Base-by-base conservation (phyloP, 2,113 vertebrate genomes). In the Rynchops niger region DNA sequence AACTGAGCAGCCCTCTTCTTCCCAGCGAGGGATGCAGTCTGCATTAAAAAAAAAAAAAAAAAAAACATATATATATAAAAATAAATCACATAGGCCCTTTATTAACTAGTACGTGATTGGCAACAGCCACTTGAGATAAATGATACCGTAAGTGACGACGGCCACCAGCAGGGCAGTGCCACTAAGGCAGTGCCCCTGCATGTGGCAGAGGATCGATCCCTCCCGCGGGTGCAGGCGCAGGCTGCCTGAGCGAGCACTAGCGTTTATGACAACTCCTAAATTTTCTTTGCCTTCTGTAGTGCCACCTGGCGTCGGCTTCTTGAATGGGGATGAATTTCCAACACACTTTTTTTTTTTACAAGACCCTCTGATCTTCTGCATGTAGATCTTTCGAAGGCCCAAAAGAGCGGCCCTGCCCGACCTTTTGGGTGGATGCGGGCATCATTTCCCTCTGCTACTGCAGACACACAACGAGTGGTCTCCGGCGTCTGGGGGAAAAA, bases 301-400 rank as follows among this genome's bases (percentile, higher is more conserved):
- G 97, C 93, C 97, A 96, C 71, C 97, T 96, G 94, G 89, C 50
- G 97, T 70, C 63, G 4, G 40, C 16, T 25, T 21, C 58, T 38
- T 11, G 65, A 56, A 47, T 2, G 20, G 49, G 27, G 21, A 12
- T 1, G 55, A 17, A 12, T 0, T 4, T 38, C 43, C 34, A 49
- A 42, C 18, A 42, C 18, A 0, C 14, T 3, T 1, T 22, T 8
- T 26, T 22, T 0, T 8, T 26, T 22, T 0, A 7, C 43, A 8
- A 4, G 12, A 34, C 2, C 2, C 26, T 38, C 53, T 7, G 4
- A 11, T 5, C 34, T 47, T 47, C 6, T 1, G 13, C 29, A 5
- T 2, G 20, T 22, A 11, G 19, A 14, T 55, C 45, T 82, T 56
- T 14, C 6, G 50, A 77, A 65, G 43, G 43, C 34, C 17, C 49